Percentiles rank a stretch among this genome's conserved stretches.
Evolutionary conservation across 2,113 vertebrate genomes (phyloP).

Genomic region (Hydropotes inermis): DNA sequence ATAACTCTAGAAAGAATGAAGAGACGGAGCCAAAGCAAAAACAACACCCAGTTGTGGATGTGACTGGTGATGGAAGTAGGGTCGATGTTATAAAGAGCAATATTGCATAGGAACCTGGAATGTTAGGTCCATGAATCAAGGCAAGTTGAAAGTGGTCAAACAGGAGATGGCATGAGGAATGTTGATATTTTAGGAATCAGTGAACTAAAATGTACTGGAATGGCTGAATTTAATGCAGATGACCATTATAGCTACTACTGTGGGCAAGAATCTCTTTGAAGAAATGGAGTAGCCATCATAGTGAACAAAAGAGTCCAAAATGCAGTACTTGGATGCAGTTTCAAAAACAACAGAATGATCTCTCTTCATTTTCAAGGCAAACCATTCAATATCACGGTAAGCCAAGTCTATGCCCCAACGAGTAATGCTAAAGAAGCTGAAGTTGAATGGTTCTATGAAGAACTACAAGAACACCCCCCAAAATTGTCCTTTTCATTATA

Average conservation of each 20-base stretch:
- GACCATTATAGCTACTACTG: background rate
- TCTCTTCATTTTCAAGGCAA: background rate
- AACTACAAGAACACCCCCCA: too few relatives aligned
- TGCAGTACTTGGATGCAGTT: background rate
- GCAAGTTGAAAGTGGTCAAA: background rate
- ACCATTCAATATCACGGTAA: background rate
- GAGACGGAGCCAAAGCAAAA: background rate
- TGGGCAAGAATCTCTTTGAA: background rate
- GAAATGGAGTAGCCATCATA: background rate
- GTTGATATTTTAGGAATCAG: background rate
- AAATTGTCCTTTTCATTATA: too few relatives aligned
- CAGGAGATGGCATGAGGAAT: background rate
- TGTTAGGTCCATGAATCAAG: background rate
- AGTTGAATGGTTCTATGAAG: background rate
- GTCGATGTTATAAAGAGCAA: background rate
- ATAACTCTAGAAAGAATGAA: background rate
- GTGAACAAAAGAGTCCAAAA: background rate
- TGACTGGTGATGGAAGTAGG: background rate
- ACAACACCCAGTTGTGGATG: background rate
- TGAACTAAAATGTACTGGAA: background rate
- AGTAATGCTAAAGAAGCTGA: background rate
- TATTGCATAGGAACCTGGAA: background rate
- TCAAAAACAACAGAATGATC: background rate
- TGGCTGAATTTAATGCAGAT: background rate
- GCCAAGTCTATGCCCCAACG: background rate